Evolutionary conservation across 64 coral and sea anemone genomes (phyloP).

Genomic region (Montipora foliosa): DNA sequence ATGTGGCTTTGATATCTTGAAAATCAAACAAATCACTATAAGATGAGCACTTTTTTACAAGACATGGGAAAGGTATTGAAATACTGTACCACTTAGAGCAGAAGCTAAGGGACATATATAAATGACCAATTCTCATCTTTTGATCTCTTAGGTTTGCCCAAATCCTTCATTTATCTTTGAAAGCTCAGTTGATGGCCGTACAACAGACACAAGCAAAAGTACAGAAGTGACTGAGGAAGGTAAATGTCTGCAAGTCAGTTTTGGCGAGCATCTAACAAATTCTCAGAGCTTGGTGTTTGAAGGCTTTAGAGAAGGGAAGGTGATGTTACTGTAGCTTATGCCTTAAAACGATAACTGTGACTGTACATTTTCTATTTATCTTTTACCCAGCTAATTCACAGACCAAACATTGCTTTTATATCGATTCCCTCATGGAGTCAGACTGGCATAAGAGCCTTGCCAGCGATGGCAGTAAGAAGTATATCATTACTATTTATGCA

Average conservation of each 20-base stretch:
- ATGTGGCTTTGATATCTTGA: too few species aligned
- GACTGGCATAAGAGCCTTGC: too few species aligned
- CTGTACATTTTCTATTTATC: too few species aligned
- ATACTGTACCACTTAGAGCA: not conserved
- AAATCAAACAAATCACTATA: too few species aligned
- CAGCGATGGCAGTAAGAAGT: too few species aligned
- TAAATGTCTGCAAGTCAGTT: constrained; percentile 9
- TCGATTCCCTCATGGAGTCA: too few species aligned
- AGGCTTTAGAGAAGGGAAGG: constrained; percentile 97
- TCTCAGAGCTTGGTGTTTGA: constrained; percentile 91
- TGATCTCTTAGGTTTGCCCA: constrained; percentile 45
- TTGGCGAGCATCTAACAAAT: constrained; percentile 74
- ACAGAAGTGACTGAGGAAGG: constrained; percentile 39
- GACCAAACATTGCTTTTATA: too few species aligned
- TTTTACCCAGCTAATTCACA: too few species aligned
- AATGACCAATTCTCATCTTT: not conserved
- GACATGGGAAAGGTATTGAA: not conserved
- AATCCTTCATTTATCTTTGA: constrained; percentile 56
- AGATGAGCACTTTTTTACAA: not conserved
- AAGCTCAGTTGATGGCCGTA: constrained; percentile 23
- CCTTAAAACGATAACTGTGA: not conserved
- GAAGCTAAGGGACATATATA: not conserved
- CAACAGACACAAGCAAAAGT: constrained; percentile 40
- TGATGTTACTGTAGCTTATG: not conserved
- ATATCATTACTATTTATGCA: too few species aligned